Evolutionary conservation across 35 echinoderm and acorn worm species (phyloP), one percentile per base, ranked within the genome.

Genomic region (Holothuria glaberrima): DNA sequence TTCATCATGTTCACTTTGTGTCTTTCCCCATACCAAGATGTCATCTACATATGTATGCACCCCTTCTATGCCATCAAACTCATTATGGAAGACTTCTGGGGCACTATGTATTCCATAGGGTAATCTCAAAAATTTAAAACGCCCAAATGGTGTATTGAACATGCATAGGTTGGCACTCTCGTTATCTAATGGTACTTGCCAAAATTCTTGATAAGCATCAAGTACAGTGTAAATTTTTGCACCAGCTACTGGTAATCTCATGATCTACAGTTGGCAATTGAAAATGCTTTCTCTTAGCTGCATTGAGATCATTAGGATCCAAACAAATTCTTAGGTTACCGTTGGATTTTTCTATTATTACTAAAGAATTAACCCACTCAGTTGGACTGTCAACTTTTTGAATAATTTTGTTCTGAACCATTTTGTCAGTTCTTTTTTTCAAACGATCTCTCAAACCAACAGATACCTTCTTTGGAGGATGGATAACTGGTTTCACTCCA

Each of bases 61-160:
- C n/a, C n/a, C n/a, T n/a, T n/a, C n/a, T n/a, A n/a, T n/a, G 26
- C 32, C 22, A 5, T 14, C 32, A 14, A 71, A 25, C 32, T 25
- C 29, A 16, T 71, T 71, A 86, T 88, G 86, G 27, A 68, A 88
- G 6, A 67, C 86, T 25, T 88, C 86, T 48, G 86, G 68, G 3
- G 84, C n/a, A n/a, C n/a, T n/a, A n/a, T n/a, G n/a, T n/a, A n/a
- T n/a, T n/a, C n/a, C n/a, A n/a, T n/a, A n/a, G 3, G 86, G 86
- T 88, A 88, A 48, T 24, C 68, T 45, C 16, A 30, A 36, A 71
- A 26, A 88, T 16, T 30, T 27, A 48, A 68, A 88, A 7, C 65
- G 61, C 0, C 86, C 86, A 71, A 88, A 88, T 4, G 86, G 86
- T 48, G 64, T 88, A 48, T 68, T 88, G 65, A 88, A 88, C 5